Conservation (phyloP, 1,140 invertebrate species). For the Triops longicaudatus region DNA sequence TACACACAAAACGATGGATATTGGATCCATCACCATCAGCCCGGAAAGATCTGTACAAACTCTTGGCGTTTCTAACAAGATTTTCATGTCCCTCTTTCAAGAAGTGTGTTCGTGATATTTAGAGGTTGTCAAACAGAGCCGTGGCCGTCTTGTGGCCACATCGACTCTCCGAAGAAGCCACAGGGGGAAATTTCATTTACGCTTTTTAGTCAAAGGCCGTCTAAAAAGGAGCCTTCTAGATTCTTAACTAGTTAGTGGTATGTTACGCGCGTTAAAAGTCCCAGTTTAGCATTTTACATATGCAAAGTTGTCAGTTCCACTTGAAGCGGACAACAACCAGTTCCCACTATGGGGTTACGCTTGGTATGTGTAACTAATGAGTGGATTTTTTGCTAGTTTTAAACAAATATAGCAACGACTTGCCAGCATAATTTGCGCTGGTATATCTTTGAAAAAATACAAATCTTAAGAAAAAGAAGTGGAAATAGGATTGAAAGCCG, state of each 20-base stretch:
- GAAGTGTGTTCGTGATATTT: neutral
- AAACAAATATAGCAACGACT: neutral
- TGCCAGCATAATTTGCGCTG: neutral
- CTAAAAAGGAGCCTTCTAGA: neutral
- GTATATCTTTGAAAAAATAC: neutral
- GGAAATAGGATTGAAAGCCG: neutral
- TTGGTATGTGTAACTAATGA: neutral
- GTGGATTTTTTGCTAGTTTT: neutral
- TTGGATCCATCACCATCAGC: conserved; percentile 1
- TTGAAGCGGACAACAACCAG: neutral
- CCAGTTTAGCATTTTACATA: conserved; percentile 8
- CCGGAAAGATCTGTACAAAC: neutral
- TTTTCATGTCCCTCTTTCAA: neutral
- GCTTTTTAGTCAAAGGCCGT: too few relatives aligned
- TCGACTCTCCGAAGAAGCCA: too few relatives aligned
- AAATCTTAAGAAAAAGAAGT: neutral
- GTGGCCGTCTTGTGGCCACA: too few relatives aligned
- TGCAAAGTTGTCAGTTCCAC: conserved; percentile 14
- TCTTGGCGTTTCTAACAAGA: neutral
- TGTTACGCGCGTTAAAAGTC: conserved; percentile 1
- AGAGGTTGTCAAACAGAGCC: too few relatives aligned
- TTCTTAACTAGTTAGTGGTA: neutral
- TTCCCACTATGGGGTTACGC: neutral
- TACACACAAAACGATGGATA: neutral
- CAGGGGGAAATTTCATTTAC: too few relatives aligned